Base-by-base conservation (phyloP, 2,113 vertebrate genomes). In the Myiozetetes cayanensis region DNA sequence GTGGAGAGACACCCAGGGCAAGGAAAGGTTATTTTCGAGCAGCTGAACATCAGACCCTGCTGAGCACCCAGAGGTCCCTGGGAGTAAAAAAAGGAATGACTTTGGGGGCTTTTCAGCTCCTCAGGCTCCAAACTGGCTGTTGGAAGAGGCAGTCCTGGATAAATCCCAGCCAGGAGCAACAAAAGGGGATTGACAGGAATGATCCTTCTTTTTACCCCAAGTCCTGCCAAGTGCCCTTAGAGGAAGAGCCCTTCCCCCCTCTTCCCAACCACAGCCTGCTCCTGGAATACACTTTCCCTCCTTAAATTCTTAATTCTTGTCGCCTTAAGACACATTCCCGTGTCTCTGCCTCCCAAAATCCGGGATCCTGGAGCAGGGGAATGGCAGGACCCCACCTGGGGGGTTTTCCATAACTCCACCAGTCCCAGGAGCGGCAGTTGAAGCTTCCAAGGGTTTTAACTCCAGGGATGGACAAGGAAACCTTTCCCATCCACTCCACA, bases 121-220 rank as follows among this genome's bases (percentile, higher is more conserved):
- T 56, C 65, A 30, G 47, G 47, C 70, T 77, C 58, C 75, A 43
- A 27, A 47, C 4, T 14, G 18, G 44, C 31, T 41, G 19, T 14
- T 52, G 56, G 50, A 83, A 27, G 22, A 65, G 37, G 22, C 33
- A 35, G 14, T 12, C n/a, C 14, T 61, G 62, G 82, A 59, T 41
- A 85, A 78, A 74, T 35, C 21, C 35, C 41, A 35, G 24, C 47
- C 30, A 33, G 50, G n/a, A 58, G 37, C 24, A 67, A 23, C 20
- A 50, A 44, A 63, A 55, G 5, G 0, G 0, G 70, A n/a, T 4
- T 15, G n/a, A 50, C 49, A 27, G 21, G 44, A 82, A n/a, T 0
- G 0, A 58, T 28, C 22, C 5, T 44, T 65, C 19, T 44, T 44
- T 78, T 58, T 28, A 49, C 35, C 33, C 41, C 8, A 59, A 81